Evolutionary conservation across 2,888 invertebrate genomes (phyloP).

Genomic region (Pyrrhosoma nymphula): DNA sequence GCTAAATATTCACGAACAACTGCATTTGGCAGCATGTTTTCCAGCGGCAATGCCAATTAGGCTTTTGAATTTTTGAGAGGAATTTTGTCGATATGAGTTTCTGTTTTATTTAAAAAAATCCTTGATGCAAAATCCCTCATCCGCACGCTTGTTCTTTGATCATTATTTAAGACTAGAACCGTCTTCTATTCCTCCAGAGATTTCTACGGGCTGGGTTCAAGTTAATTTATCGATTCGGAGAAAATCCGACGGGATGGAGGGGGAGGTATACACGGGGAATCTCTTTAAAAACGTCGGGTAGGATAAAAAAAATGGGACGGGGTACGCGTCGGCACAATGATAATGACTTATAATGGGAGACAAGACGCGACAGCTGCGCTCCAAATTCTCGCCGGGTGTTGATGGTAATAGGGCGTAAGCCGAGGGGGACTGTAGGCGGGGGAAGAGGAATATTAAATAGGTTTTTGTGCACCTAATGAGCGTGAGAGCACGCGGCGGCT

Average conservation of each 20-base stretch:
- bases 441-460: constrained; percentile 32
- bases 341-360: constrained; percentile 21
- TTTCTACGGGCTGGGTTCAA: background rate
- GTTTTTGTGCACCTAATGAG: constrained; percentile 43
- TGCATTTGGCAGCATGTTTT: no score
- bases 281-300: background rate
- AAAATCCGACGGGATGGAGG: no score
- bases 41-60: no score
- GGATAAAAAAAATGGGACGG: background rate
- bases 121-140: no score
- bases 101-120: no score
- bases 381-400: constrained; percentile 21
- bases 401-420: constrained; percentile 29
- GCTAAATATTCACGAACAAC: no score
- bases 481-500: background rate
- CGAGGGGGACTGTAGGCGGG: background rate
- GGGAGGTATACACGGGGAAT: background rate
- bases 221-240: background rate
- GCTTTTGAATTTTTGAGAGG: no score
- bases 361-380: constrained; percentile 19
- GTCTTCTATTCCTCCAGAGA: no score
- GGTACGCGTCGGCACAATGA: background rate
- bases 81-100: no score
- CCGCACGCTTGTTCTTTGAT: no score
- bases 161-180: no score